Evolutionary conservation across 2,888 invertebrate genomes (phyloP).

Genomic region (Drosophila histrio): DNA sequence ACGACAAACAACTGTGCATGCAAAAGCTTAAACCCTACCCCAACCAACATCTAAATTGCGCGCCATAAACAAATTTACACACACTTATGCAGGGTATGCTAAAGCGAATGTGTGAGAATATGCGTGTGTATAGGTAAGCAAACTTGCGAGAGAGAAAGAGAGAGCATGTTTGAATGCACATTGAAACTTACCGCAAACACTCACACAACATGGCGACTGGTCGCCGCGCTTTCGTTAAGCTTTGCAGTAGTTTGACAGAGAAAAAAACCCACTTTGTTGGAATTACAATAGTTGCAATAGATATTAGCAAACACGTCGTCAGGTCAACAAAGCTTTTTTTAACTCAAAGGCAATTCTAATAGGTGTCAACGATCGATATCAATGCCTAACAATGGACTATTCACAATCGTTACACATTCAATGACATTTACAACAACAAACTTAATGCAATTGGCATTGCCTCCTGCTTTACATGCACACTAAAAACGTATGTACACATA

Average conservation of each 20-base stretch:
- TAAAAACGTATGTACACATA: no score
- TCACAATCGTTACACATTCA: slow-evolving; percentile 14
- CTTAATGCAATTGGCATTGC: slow-evolving; percentile 24
- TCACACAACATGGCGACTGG: slow-evolving; percentile 20
- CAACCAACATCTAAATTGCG: slow-evolving; percentile 59
- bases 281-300: slow-evolving; percentile 15
- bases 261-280: slow-evolving; percentile 19
- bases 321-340: slow-evolving; percentile 36
- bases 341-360: slow-evolving; percentile 22
- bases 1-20: slow-evolving; percentile 21
- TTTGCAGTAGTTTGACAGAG: slow-evolving; percentile 32
- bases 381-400: slow-evolving; percentile 33
- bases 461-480: not conserved
- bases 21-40: slow-evolving; percentile 60
- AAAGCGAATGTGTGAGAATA: not conserved
- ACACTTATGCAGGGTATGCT: slow-evolving; percentile 4
- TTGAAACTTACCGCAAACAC: slow-evolving; percentile 40
- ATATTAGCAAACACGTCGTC: slow-evolving; percentile 20
- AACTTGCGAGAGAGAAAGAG: slow-evolving; percentile 8
- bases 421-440: slow-evolving; percentile 27
- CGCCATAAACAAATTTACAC: slow-evolving; percentile 70
- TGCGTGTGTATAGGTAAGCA: slow-evolving; percentile 4
- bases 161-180: slow-evolving; percentile 53
- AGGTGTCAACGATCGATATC: slow-evolving; percentile 41
- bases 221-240: slow-evolving; percentile 37